Percentiles rank a stretch among this genome's conserved stretches.
These are phyloP conservation scores for Alectura lathami DNA, from an alignment of 2,113 vertebrate genomes.

Conservation along the genomic window DNA sequence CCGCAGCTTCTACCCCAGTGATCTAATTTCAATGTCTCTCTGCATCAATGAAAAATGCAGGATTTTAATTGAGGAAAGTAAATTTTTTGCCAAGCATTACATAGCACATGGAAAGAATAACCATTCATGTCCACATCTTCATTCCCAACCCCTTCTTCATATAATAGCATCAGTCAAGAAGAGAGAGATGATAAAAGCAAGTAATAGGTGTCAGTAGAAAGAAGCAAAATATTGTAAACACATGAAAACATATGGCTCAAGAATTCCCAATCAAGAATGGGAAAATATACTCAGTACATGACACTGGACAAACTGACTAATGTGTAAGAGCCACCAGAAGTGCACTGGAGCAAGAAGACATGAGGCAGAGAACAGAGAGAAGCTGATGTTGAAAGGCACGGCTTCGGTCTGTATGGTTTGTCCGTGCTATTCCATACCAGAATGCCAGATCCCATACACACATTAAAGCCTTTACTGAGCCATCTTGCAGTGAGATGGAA, in stretches of 20 bases:
- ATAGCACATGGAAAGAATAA: background rate
- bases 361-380: background rate
- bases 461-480: background rate
- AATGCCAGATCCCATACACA: background rate
- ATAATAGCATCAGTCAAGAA: background rate
- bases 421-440: fast-evolving
- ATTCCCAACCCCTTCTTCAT: background rate
- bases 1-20: background rate
- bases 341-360: background rate
- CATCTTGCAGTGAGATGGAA: background rate
- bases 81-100: background rate
- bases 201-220: background rate
- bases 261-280: background rate
- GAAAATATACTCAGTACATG: background rate
- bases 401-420: background rate
- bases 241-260: background rate
- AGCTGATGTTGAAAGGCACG: background rate
- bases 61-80: background rate
- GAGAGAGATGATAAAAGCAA: slow-evolving; percentile 8
- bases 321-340: background rate
- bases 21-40: background rate
- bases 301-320: background rate
- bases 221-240: slow-evolving; percentile 2
- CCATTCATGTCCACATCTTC: background rate
- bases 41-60: background rate